Conservation (phyloP, 2,113 vertebrate genomes). For the Sciurus niger region DNA sequence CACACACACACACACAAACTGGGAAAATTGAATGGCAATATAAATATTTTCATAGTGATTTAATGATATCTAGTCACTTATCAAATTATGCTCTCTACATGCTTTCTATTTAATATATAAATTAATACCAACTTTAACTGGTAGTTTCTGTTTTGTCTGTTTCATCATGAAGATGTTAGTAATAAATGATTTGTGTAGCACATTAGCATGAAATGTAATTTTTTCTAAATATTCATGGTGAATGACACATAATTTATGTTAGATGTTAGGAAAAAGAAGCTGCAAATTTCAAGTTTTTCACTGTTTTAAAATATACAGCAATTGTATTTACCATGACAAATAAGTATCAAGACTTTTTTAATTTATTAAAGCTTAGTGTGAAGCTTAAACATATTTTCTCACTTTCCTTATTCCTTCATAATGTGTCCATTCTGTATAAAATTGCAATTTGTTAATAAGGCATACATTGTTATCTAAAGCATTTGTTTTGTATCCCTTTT, state of each 20-base stretch:
- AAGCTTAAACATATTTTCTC: not conserved
- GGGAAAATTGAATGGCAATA: slow-evolving; percentile 53
- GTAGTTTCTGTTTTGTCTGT: not conserved
- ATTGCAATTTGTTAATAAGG: not conserved
- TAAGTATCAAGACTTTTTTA: not conserved
- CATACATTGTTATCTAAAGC: not conserved
- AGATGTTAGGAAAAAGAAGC: not conserved
- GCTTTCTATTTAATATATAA: slow-evolving; percentile 40
- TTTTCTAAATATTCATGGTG: not conserved
- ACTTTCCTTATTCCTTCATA: not conserved
- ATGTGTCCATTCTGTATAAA: rapidly evolving
- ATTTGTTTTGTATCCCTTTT: not conserved
- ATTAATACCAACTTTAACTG: slow-evolving; percentile 34
- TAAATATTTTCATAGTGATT: slow-evolving; percentile 68
- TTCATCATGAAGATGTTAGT: not conserved
- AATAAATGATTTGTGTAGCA: not conserved
- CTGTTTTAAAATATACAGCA: not conserved
- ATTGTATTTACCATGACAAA: not conserved
- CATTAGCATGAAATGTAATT: not conserved
- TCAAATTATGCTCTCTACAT: slow-evolving; percentile 32
- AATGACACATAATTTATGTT: not conserved
- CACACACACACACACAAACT: not conserved
- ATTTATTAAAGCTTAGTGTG: not conserved
- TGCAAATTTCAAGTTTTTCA: not conserved
- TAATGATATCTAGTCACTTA: slow-evolving; percentile 63